Evolutionary conservation across 2,797 vertebrate species (phyloP).

Genomic region (Oryzias dopingdopingensis): DNA sequence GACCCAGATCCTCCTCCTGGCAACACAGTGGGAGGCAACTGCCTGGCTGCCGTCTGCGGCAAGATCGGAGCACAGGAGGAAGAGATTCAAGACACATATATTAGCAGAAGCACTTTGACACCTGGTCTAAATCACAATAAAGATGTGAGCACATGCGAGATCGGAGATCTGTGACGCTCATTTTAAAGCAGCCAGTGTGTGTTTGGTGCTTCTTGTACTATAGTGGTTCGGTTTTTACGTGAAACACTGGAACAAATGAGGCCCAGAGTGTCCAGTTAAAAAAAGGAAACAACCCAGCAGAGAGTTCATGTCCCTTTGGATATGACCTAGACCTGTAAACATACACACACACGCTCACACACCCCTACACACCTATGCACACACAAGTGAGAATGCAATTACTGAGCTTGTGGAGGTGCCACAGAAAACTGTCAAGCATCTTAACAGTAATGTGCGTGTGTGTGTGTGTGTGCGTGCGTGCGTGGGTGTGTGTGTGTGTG

Average conservation of each 20-base stretch:
- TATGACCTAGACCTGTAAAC: conserved; percentile 44
- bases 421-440: conserved; percentile 37
- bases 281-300: conserved; percentile 46
- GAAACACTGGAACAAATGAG: conserved; percentile 65
- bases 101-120: conserved; percentile 28
- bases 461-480: conserved; percentile 2
- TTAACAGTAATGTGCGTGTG: conserved; percentile 10
- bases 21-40: conserved; percentile 31
- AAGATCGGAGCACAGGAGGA: conserved; percentile 30
- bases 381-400: conserved; percentile 39
- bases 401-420: conserved; percentile 35
- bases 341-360: conserved; percentile 14
- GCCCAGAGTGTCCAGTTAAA: conserved; percentile 59
- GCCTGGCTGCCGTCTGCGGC: conserved; percentile 40
- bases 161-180: conserved; percentile 16
- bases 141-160: conserved; percentile 10
- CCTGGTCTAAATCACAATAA: conserved; percentile 18
- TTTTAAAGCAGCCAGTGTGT: conserved; percentile 8
- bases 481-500: conserved; percentile 28
- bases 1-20: conserved; percentile 69
- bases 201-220: conserved; percentile 4
- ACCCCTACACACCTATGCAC: conserved; percentile 9
- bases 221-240: conserved; percentile 32
- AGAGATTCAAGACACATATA: conserved; percentile 22
- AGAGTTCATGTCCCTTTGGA: conserved; percentile 51